Conservation (phyloP, 1,140 invertebrate genomes). For the Saccostrea echinata region DNA sequence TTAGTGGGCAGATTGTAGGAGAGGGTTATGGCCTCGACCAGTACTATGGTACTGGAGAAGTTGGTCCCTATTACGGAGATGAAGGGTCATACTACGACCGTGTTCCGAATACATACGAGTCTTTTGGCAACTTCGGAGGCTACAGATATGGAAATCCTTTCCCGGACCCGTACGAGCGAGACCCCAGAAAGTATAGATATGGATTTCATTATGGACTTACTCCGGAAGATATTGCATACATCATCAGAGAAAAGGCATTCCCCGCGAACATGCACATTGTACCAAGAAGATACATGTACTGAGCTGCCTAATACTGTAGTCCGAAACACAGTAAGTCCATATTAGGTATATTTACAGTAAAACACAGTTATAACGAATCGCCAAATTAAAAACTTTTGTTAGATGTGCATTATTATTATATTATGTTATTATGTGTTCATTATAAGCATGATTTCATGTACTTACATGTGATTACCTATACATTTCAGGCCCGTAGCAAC, state of each 20-base stretch:
- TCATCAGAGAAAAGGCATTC: constrained; percentile 1
- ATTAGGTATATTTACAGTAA: background rate
- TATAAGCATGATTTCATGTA: no score
- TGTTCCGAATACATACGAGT: background rate
- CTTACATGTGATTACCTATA: no score
- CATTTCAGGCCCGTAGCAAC: no score
- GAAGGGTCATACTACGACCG: background rate
- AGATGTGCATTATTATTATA: no score
- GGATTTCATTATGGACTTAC: background rate
- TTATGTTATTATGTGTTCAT: no score
- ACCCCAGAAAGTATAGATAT: background rate
- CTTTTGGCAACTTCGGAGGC: background rate
- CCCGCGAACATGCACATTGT: constrained; percentile 15
- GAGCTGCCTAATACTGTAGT: background rate
- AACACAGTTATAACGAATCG: no score
- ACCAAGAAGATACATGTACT: background rate
- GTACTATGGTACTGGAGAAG: background rate
- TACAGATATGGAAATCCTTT: background rate
- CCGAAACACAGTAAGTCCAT: background rate
- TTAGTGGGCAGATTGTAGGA: background rate
- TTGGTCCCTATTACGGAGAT: background rate
- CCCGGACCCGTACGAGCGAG: background rate
- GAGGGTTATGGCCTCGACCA: background rate
- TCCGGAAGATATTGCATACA: background rate
- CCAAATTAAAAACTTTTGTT: no score